Evolutionary conservation across 2,113 vertebrate genomes (phyloP).

Genomic region (Microtus montanus): DNA sequence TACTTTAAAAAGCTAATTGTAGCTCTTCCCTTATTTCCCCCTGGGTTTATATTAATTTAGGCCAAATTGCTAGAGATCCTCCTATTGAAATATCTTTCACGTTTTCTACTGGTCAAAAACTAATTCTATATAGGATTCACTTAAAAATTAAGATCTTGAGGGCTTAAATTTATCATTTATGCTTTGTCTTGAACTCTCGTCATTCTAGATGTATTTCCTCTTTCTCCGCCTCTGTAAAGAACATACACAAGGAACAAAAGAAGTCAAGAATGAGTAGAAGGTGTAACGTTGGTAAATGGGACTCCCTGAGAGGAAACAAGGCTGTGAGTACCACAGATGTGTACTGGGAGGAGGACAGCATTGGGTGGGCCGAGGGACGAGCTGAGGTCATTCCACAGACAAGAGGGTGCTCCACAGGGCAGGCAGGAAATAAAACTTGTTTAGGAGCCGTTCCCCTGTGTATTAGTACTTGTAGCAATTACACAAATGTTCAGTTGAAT

Average conservation of each 20-base stretch:
- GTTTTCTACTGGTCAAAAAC: constrained; percentile 37
- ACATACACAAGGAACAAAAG: neutral
- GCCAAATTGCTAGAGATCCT: neutral
- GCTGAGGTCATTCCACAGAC: neutral
- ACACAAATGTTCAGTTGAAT: neutral
- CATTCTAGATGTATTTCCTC: neutral
- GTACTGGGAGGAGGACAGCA: neutral
- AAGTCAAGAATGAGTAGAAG: neutral
- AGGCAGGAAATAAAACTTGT: neutral
- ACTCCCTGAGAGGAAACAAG: neutral
- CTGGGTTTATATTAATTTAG: constrained; percentile 4
- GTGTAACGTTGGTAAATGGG: neutral
- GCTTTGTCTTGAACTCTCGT: constrained; percentile 44
- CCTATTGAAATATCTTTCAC: neutral
- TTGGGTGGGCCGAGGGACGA: neutral
- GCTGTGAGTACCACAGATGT: neutral
- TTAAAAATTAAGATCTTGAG: constrained; percentile 10
- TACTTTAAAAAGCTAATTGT: neutral
- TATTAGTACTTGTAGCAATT: neutral
- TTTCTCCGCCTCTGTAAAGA: neutral
- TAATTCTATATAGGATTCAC: constrained; percentile 37
- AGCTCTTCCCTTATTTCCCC: neutral
- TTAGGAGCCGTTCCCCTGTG: neutral
- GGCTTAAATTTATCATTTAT: neutral
- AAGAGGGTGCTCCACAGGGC: neutral